Evolutionary conservation across 2,888 invertebrate genomes (phyloP), one percentile per base, ranked within the genome.

Genomic region (Cheilosia vernalis): DNA sequence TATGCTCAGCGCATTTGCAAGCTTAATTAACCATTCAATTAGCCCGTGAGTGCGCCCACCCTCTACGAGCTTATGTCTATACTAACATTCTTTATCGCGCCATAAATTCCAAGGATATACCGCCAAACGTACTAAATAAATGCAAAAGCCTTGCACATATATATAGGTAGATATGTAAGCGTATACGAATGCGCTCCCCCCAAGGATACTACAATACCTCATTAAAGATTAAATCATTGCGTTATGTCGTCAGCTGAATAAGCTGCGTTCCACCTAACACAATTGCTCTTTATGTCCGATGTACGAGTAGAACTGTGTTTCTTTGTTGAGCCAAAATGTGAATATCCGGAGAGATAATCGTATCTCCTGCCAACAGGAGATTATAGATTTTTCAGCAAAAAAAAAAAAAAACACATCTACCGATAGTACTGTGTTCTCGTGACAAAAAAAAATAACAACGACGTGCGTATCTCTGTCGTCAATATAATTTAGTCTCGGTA

Each of bases 11-110:
- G 30, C 69, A 81, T 61, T 69, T 40, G 53, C 53, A 76, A 58
- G 76, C 76, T 69, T 82, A 76, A 82, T 82, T 82, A 82, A 60
- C 58, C 81, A 55, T 64, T 82, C 81, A 82, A 82, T 82, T 76
- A 82, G 64, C 64, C 40, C 51, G 37, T 70, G 60, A 15, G 15
- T 69, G 64, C 81, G 51, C 42, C 27, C 27, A 6, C 27, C 27
- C 27, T 27, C 27, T 27, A 49, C 60, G 69, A 42, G 67, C 61
- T 60, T 67, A 17, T 42, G 58, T 42, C 49, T 53, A 27, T 27
- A 27, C 56, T 27, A 64, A 27, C 44, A 37, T 55, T 49, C 47
- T 56, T 3, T 58, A 58, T 33, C 44, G 30, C 17, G 40, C 21
- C n/a, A 49, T 40, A 66, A 49, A 49, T 24, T 33, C 40, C 40